Evolutionary conservation across 2,888 invertebrate species (phyloP), one percentile per base, ranked within the genome.

Genomic region (Caenorhabditis sulstoni): DNA sequence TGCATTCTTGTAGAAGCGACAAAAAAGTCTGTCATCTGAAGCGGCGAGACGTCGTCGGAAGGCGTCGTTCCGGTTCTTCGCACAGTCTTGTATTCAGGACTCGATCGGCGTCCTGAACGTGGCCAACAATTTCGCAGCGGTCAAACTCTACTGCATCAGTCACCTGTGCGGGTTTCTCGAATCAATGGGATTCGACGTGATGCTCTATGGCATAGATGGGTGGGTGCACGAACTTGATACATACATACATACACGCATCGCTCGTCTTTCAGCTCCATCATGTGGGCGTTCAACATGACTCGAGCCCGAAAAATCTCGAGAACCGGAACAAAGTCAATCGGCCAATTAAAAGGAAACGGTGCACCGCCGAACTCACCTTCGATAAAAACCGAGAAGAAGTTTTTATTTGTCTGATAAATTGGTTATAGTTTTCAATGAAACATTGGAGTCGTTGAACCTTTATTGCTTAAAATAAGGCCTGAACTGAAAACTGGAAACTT

Each of bases 71-170:
- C 47, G 57, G 0, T 29, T 75, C 3, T 75, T 75, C 23, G 1
- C 67, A 5, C 75, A 75, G 44, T 53, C 45, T 12, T 62, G 61
- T 41, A 44, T 67, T 29, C 75, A 75, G 57, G 75, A 75, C 35
- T 67, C 59, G 66, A 37, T 75, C 3, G 41, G 47, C 7, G 55
- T 67, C 20, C 9, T 61, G 3, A 66, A 67, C 18, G 35, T 52
- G 11, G 18, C 45, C 0, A 74, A 74, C 23, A 74, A 53, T 53
- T 29, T 74, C 18, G 39, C 22, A 29, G 20, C 50, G 3, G n/a
- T 49, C 9, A 39, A 11, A 2, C 35, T 16, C 8, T 59, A 20
- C 20, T 3, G 12, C 29, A 5, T 7, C 7, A 39, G 16, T 7
- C 20, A 41, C 11, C 14, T 59, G 4, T 59, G 52, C 20, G 23